phyloP scores from a whole-genome alignment of 2,888 invertebrate species.

The Plagodis pulveraria region DNA sequence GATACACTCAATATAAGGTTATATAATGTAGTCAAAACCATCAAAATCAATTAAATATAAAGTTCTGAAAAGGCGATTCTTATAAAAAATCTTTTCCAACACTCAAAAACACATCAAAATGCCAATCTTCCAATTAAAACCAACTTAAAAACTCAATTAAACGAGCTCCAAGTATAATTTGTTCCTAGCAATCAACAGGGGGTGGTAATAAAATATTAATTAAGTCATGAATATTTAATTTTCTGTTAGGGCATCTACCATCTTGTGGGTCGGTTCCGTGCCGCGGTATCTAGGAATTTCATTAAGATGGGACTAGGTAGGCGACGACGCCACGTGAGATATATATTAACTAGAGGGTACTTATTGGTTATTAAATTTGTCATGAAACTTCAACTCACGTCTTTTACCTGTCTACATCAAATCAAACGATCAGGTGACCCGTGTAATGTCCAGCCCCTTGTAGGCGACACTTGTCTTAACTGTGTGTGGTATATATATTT shows the following conservation, averaged over 20 bases:
- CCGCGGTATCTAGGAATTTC: constrained; percentile 23
- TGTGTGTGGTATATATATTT: no score
- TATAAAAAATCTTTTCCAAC: neutral
- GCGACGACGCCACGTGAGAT: constrained; percentile 17
- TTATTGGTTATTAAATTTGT: neutral
- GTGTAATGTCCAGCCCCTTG: no score
- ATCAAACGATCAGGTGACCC: no score
- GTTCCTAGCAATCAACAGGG: constrained; percentile 25
- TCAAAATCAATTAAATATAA: no score
- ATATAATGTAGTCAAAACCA: no score
- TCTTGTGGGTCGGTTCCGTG: constrained; percentile 4
- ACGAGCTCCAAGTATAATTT: constrained; percentile 17
- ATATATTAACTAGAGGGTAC: constrained; percentile 11
- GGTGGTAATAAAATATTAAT: constrained; percentile 29
- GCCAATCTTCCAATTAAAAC: constrained; percentile 23
- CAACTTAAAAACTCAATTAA: constrained; percentile 29
- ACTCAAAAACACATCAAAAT: constrained; percentile 18
- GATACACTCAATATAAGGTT: no score
- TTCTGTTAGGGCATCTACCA: constrained; percentile 6
- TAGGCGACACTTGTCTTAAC: no score
- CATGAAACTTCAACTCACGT: no score
- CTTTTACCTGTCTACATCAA: no score
- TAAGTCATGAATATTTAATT: constrained; percentile 30
- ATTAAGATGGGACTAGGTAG: constrained; percentile 21
- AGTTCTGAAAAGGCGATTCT: neutral